Conservation (phyloP, 2,797 vertebrate species). For the Margarornis squamiger region DNA sequence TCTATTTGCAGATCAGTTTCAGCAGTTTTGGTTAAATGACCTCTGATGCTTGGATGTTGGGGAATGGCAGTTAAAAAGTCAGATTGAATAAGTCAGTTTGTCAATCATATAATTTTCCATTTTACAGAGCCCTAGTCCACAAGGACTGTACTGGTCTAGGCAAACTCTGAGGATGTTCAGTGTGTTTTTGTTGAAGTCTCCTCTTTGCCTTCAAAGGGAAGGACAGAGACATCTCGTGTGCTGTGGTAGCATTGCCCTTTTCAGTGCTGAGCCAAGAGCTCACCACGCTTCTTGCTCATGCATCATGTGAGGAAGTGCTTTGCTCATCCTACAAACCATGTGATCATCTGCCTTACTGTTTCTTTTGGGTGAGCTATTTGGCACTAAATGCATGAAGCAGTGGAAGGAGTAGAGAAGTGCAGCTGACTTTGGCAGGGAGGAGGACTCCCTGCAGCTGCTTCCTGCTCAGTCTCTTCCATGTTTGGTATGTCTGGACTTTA, state of each 20-base stretch:
- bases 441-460: neutral
- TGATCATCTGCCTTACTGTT: neutral
- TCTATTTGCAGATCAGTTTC: neutral
- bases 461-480: neutral
- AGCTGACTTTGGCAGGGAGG: conserved; percentile 29
- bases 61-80: neutral
- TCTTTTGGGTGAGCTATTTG: conserved; percentile 8
- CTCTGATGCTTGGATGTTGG: rapidly evolving
- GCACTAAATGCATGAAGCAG: neutral
- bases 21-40: neutral
- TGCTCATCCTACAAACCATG: neutral
- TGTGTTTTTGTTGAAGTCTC: neutral
- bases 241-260: neutral
- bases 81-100: neutral
- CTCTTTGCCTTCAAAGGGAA: neutral
- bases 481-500: conserved; percentile 16
- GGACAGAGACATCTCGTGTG: rapidly evolving
- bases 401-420: neutral
- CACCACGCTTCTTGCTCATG: neutral
- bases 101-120: neutral
- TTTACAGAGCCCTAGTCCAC: neutral
- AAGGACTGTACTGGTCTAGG: neutral
- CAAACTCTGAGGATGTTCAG: neutral
- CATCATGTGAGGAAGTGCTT: conserved; percentile 6
- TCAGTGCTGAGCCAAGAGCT: neutral